Base-by-base conservation (phyloP, 2,113 vertebrate genomes). In the Prionailurus bengalensis region DNA sequence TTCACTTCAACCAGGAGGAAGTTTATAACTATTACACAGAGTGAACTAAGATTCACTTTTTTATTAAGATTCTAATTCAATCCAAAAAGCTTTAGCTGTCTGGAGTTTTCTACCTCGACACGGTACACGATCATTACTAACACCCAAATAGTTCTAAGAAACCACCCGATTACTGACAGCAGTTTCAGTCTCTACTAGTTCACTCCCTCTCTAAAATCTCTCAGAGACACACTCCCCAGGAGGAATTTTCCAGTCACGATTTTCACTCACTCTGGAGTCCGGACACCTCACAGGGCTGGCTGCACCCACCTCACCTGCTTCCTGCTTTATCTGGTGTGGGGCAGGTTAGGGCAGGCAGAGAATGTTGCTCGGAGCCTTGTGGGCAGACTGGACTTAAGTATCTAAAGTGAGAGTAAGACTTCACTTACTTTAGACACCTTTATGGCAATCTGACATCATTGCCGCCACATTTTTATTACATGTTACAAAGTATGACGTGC, bases 31-130 rank as follows among this genome's bases (percentile, higher is more conserved):
- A 70, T 33, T 36, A 55, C 9, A 94, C 8, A 80, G 15, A 29
- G 70, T 65, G 31, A 94, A 83, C 19, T 58, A 84, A 66, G 70
- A 95, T 42, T 95, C 16, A 9, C 25, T 94, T 51, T 78, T 95
- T 53, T 94, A 68, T 91, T 61, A 70, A 96, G 91, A 96, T 71
- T 95, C 33, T 65, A 94, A 76, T 42, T 83, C 45, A 97, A 15
- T 76, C 13, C 65, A 61, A 85, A 89, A 94, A 73, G 17, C 78
- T 61, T 79, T 70, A 95, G 61, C 29, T 93, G 27, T 53, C 42
- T 95, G 33, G 45, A 80, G 11, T 83, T 86, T 79, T 58, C 81
- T 73, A 68, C 19, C 15, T 73, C 42, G 51, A 79, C n/a, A 87
- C 1, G 80, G 17, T 65, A 86, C 12, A 89, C 23, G n/a, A 89